These are phyloP conservation scores for Pheucticus melanocephalus DNA, from an alignment of 2,113 vertebrate genomes.

Conservation along the genomic window DNA sequence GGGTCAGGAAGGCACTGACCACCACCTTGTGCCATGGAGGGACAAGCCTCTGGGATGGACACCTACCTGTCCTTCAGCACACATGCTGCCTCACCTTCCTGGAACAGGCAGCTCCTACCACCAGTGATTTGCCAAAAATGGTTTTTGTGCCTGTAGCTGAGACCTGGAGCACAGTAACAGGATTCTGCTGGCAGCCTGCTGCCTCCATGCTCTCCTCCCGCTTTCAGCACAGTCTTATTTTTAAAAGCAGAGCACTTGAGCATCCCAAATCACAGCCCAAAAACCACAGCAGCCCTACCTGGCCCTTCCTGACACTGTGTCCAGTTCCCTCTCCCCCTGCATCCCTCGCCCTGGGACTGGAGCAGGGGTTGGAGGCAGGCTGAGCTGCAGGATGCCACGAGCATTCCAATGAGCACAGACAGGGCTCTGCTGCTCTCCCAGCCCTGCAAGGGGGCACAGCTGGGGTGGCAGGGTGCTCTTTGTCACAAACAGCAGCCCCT, in stretches of 20 bases:
- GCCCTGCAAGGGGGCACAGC: accelerated
- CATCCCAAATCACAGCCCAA: not conserved
- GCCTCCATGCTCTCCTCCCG: not conserved
- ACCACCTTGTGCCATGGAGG: not conserved
- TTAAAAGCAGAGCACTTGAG: not conserved
- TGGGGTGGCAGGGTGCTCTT: not conserved
- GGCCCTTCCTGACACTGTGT: too few species aligned
- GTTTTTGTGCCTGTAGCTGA: not conserved
- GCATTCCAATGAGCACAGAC: not conserved
- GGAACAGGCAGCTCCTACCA: not conserved
- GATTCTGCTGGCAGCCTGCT: not conserved
- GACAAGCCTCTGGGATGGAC: accelerated
- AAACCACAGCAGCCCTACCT: not conserved
- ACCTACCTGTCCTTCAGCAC: not conserved
- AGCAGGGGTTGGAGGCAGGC: not conserved
- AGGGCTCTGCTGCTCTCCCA: accelerated
- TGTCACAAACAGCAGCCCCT: not conserved
- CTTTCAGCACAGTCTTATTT: not conserved
- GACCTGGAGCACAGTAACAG: not conserved
- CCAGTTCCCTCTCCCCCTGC: not conserved
- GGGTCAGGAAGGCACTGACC: not conserved
- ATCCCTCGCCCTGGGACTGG: not conserved
- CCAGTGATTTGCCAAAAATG: not conserved
- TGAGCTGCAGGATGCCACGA: not conserved
- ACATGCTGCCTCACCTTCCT: accelerated